phyloP scores from a whole-genome alignment of 2,888 invertebrate genomes.

The Drosophila merina region DNA sequence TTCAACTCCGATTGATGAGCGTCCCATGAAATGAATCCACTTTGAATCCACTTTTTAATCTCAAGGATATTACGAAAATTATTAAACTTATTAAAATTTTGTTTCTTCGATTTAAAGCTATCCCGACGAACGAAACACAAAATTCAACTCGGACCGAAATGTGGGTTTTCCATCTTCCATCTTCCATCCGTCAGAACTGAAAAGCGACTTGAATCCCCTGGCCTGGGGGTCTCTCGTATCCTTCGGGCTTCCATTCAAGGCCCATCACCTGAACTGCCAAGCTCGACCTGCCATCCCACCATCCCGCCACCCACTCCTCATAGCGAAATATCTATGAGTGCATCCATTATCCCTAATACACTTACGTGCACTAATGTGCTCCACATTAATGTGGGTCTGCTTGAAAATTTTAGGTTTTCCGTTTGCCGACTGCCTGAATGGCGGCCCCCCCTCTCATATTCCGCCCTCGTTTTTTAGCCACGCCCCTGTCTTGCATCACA shows the following conservation, averaged over 20 bases:
- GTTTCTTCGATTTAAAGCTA: background rate
- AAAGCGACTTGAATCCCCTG: background rate
- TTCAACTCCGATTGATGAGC: constrained; percentile 41
- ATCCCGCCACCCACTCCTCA: constrained; percentile 35
- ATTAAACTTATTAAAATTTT: background rate
- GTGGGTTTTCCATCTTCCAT: background rate
- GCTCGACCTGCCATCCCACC: background rate
- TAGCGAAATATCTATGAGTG: constrained; percentile 75
- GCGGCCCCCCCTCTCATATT: background rate
- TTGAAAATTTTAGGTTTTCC: constrained; percentile 60
- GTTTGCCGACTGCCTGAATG: constrained; percentile 15
- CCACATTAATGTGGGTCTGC: constrained; percentile 71
- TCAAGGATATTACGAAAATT: background rate
- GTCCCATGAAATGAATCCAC: constrained; percentile 11
- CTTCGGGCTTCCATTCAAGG: constrained; percentile 2
- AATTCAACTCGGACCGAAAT: background rate
- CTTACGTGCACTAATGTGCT: constrained; percentile 71
- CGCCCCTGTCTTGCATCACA: constrained; percentile 16
- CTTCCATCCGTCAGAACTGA: background rate
- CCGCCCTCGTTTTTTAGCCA: constrained; percentile 1
- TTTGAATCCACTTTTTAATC: constrained; percentile 5
- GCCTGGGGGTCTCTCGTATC: background rate
- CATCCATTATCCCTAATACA: constrained; percentile 79
- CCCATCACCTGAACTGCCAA: constrained; percentile 1
- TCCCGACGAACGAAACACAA: background rate